Conservation (phyloP, 2,888 invertebrate genomes). For the Parapristionchus giblindavisi region DNA sequence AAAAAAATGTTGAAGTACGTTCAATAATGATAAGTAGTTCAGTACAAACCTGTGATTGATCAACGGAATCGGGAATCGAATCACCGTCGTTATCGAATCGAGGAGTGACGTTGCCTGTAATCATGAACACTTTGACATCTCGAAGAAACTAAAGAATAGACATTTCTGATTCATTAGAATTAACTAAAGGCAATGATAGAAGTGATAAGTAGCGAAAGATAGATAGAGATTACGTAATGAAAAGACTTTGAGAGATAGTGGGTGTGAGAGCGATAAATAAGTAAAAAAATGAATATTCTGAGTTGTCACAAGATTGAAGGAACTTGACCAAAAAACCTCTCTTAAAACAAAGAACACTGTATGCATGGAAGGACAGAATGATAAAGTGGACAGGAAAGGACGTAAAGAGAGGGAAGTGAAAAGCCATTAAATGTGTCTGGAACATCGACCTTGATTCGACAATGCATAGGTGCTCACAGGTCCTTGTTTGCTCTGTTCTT, state of each 20-base stretch:
- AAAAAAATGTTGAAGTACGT: no score
- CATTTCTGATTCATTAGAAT: not conserved
- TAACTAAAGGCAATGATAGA: not conserved
- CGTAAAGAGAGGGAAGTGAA: no score
- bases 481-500: no score
- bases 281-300: not conserved
- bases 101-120: constrained; percentile 17
- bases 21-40: no score
- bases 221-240: not conserved
- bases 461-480: no score
- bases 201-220: not conserved
- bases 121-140: not conserved
- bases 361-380: no score
- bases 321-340: no score
- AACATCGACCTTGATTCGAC: no score
- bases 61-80: constrained; percentile 5
- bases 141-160: not conserved
- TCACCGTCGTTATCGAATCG: constrained; percentile 2
- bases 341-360: no score
- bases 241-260: not conserved
- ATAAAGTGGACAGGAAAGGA: no score
- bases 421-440: no score
- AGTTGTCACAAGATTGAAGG: no score
- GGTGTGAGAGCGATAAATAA: not conserved
- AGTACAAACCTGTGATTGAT: constrained; percentile 14